Evolutionary conservation across 1,140 invertebrate species (phyloP), one percentile per base, ranked within the genome.

Genomic region (Drosophila oshimai): DNA sequence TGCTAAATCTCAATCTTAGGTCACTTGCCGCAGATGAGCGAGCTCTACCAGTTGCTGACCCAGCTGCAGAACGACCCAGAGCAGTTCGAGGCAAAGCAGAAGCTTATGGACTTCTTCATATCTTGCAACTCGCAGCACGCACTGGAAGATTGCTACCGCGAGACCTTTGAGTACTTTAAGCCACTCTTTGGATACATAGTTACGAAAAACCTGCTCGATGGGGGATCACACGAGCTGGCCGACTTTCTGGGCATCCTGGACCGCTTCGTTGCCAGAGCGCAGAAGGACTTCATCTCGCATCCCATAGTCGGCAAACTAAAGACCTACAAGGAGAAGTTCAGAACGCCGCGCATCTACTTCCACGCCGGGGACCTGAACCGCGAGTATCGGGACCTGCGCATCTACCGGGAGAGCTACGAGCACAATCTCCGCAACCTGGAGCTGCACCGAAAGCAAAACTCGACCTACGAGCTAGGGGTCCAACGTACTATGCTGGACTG

Each of bases 161-260:
- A 90, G 49, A 74, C 81, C 1, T 90, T 88, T n/a, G 86, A 89
- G 34, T 90, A 81, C 34, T 90, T 90, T 7, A 89, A 78, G 39
- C 89, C 89, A 1, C 29, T 90, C 0, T 90, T 90, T 6, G 89
- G 86, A 7, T 90, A 89, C 31, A 89, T 90, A 2, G 72, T 90
- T 2, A 89, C 67, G 15, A 88, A 84, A 20, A 74, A 90, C n/a
- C 4, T 89, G 4, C 34, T 71, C 4, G 53, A 64, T 6, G 15
- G 31, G 13, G 62, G 45, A 7, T 64, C 68, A 2, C 68, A 79
- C 4, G 89, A 90, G 29, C 37, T 88, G 26, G 1, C 36, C 0
- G 83, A 84, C 3, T 89, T 90, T n/a, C 47, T 77, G 0, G 39
- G 44, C 0, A 13, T 90, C 4, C 42, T 90, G 3, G 45, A 80